Conservation (phyloP, 2,888 invertebrate species). For the Oligia strigilis region DNA sequence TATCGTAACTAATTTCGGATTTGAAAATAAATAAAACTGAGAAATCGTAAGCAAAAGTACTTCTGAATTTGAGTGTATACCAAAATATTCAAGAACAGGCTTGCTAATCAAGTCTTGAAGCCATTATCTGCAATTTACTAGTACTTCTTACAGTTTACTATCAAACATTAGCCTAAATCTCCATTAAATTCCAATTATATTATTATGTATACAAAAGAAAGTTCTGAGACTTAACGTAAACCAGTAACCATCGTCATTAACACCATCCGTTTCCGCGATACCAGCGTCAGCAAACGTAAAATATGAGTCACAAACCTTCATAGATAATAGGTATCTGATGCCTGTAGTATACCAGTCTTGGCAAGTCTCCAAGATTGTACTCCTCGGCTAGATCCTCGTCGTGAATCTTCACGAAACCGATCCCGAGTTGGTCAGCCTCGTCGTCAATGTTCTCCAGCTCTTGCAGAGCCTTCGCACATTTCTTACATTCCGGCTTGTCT, state of each 20-base stretch:
- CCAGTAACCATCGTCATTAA: slow-evolving; percentile 67
- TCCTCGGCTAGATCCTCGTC: slow-evolving; percentile 97
- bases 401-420: slow-evolving; percentile 98
- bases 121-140: slow-evolving; percentile 49
- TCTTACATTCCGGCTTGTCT: slow-evolving; percentile 98
- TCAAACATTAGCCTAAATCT: slow-evolving; percentile 54
- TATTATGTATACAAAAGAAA: slow-evolving; percentile 54
- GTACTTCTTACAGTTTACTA: slow-evolving; percentile 50
- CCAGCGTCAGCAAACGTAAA: slow-evolving; percentile 76
- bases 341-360: slow-evolving; percentile 97
- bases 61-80: slow-evolving; percentile 29
- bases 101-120: slow-evolving; percentile 36
- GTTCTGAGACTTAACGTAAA: slow-evolving; percentile 65
- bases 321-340: slow-evolving; percentile 98
- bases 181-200: slow-evolving; percentile 55
- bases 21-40: slow-evolving; percentile 49
- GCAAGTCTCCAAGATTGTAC: slow-evolving; percentile 96
- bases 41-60: slow-evolving; percentile 36
- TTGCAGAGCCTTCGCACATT: slow-evolving; percentile 96
- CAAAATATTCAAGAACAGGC: slow-evolving; percentile 27
- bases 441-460: slow-evolving; percentile 98
- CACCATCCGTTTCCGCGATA: slow-evolving; percentile 73
- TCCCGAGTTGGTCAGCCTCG: slow-evolving; percentile 97
- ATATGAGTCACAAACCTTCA: slow-evolving; percentile 93
- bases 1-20: slow-evolving; percentile 11